Evolutionary conservation across 2,797 vertebrate species (phyloP).

Genomic region (Sebastes steindachneri): DNA sequence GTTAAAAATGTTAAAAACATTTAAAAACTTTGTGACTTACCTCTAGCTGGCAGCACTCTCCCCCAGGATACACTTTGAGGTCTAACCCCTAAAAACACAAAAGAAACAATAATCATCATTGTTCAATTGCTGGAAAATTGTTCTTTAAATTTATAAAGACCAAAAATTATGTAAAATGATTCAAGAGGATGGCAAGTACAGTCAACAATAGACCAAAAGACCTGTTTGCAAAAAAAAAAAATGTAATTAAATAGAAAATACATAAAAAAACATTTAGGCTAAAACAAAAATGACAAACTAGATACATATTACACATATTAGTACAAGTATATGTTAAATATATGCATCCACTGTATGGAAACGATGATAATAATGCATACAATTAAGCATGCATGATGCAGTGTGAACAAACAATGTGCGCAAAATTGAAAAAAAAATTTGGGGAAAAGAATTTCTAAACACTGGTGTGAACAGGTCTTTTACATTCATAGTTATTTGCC

Average conservation of each 20-base stretch:
- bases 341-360: neutral
- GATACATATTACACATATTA: neutral
- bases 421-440: neutral
- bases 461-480: neutral
- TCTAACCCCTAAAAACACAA: slow-evolving; percentile 66
- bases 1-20: neutral
- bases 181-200: neutral
- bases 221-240: neutral
- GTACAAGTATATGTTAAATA: neutral
- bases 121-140: neutral
- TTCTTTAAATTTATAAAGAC: neutral
- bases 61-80: slow-evolving; percentile 76
- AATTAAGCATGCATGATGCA: neutral
- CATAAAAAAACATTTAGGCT: neutral
- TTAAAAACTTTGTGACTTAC: slow-evolving; percentile 20
- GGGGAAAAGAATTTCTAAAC: neutral
- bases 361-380: neutral
- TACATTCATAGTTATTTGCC: neutral
- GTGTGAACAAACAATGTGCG: neutral
- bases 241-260: neutral
- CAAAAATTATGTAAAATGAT: neutral
- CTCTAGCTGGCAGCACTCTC: slow-evolving; percentile 69
- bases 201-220: neutral
- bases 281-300: neutral
- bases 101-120: neutral